These are phyloP conservation scores for Anguilla rostrata DNA, from an alignment of 2,113 vertebrate genomes.

Conservation along the genomic window DNA sequence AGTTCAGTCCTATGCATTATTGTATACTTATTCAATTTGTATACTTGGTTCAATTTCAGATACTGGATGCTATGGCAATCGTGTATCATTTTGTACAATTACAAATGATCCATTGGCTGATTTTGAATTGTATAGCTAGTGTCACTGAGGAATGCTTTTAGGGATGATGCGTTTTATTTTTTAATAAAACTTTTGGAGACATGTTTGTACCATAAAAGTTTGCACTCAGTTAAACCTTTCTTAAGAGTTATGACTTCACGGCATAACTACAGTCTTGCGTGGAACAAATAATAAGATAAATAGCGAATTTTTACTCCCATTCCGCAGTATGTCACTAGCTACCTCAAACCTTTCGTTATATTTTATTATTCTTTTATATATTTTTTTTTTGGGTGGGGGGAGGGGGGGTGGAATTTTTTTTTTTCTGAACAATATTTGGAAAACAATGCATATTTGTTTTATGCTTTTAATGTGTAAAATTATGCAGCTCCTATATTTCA, in stretches of 20 bases:
- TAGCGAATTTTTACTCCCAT: slow-evolving; percentile 6
- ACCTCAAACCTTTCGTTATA: slow-evolving; percentile 26
- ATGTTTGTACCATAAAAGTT: not conserved
- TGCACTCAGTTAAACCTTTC: not conserved
- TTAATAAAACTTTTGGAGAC: slow-evolving; percentile 1
- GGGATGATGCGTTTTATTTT: slow-evolving; percentile 13
- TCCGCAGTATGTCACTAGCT: slow-evolving; percentile 29
- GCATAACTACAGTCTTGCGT: not conserved
- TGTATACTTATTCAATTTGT: slow-evolving; percentile 13
- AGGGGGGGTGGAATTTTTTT: not conserved
- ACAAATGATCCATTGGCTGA: not conserved
- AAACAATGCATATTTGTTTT: not conserved
- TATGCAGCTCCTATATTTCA: not conserved
- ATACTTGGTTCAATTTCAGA: not conserved
- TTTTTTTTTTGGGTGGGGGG: not conserved
- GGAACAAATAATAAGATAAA: not conserved
- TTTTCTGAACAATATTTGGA: not conserved
- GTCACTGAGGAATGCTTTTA: slow-evolving; percentile 18
- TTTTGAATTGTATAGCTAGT: not conserved
- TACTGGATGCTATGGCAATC: not conserved
- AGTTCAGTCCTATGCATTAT: slow-evolving; percentile 23
- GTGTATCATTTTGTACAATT: slow-evolving; percentile 23
- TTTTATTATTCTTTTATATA: not conserved
- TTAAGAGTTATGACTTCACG: slow-evolving; percentile 8
- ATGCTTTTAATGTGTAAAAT: not conserved